Conservation (phyloP, 2,113 vertebrate species). For the Typhlomys cinereus region DNA sequence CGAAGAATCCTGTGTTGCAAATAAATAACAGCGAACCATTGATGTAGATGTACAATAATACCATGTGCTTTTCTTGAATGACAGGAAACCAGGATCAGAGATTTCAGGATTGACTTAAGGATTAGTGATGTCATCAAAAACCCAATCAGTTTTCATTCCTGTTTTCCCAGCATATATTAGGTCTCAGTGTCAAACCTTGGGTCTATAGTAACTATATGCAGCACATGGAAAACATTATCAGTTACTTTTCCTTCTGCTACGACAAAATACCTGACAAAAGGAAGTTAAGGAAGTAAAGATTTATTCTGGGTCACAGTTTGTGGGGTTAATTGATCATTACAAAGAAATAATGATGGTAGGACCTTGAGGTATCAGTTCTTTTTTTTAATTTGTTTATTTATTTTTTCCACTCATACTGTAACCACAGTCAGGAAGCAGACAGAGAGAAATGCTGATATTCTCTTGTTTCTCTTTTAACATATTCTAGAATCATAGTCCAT, state of each 20-base stretch:
- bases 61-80: neutral
- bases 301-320: neutral
- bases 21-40: neutral
- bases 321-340: neutral
- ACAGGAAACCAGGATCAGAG: neutral
- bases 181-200: neutral
- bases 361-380: too few relatives aligned
- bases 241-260: neutral
- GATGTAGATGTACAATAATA: neutral
- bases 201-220: neutral
- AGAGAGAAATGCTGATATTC: neutral
- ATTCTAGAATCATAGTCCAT: neutral
- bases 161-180: neutral
- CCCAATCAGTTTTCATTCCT: rapidly evolving
- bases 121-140: neutral
- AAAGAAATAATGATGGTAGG: neutral
- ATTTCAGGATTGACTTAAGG: neutral
- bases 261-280: neutral
- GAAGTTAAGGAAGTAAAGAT: neutral
- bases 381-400: too few relatives aligned
- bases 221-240: neutral
- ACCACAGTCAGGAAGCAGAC: neutral
- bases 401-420: rapidly evolving
- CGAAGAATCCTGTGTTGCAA: too few relatives aligned
- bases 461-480: neutral